These are phyloP conservation scores for Zhuqinia jingwanae DNA, from an alignment of 2,888 invertebrate species.

Conservation along the genomic window DNA sequence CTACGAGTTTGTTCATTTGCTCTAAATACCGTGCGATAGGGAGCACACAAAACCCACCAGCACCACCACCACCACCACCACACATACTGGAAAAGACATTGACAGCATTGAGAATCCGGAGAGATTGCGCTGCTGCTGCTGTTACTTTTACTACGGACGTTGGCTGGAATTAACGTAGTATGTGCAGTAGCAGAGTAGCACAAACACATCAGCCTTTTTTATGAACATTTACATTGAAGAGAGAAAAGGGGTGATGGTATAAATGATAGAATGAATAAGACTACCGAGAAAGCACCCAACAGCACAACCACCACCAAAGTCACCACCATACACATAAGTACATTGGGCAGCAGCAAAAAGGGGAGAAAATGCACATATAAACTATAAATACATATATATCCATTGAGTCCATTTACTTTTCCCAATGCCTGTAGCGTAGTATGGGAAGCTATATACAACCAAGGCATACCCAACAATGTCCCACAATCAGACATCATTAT, in stretches of 20 bases:
- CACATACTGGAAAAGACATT: slow-evolving; percentile 11
- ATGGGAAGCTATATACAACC: not conserved
- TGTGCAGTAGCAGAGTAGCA: not conserved
- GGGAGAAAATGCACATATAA: slow-evolving; percentile 45
- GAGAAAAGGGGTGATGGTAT: slow-evolving; percentile 32
- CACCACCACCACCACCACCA: slow-evolving; percentile 1
- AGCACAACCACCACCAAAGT: not conserved
- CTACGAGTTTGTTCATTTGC: not conserved
- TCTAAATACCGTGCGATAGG: slow-evolving; percentile 22
- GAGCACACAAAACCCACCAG: not conserved
- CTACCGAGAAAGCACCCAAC: slow-evolving; percentile 42
- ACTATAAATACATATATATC: not conserved
- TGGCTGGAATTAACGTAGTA: slow-evolving; percentile 15
- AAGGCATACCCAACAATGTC: slow-evolving; percentile 32
- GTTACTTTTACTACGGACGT: not conserved
- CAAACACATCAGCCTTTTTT: slow-evolving; percentile 20
- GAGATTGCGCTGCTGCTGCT: slow-evolving; percentile 39
- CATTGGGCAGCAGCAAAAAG: not conserved
- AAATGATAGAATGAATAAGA: slow-evolving; percentile 24
- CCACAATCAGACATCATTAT: slow-evolving; percentile 24
- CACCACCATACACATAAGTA: not conserved
- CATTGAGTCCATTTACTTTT: not conserved
- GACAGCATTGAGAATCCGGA: slow-evolving; percentile 29
- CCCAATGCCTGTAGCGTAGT: not conserved
- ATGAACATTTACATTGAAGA: slow-evolving; percentile 32